Evolutionary conservation across 2,113 vertebrate genomes (phyloP).

Genomic region (Regulus satrapa): DNA sequence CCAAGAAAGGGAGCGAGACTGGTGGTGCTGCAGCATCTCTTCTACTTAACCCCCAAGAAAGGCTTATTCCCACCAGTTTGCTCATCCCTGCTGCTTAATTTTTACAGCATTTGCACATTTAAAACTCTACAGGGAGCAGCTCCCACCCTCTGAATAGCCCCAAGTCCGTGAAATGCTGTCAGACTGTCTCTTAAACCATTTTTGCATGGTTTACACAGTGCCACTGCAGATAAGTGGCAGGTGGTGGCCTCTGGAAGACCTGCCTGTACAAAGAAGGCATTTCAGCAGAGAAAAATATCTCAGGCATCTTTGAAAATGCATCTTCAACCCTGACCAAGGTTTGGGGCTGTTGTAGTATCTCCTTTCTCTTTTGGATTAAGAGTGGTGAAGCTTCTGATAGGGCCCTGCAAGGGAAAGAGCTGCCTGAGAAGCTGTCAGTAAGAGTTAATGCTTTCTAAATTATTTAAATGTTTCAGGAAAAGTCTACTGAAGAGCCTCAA

Average conservation of each 20-base stretch:
- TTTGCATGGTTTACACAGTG: not conserved
- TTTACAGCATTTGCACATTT: not conserved
- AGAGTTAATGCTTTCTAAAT: conserved; percentile 52
- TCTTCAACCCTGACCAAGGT: not conserved
- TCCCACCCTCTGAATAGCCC: not conserved
- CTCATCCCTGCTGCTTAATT: not conserved
- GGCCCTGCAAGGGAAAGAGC: not conserved
- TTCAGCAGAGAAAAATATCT: not conserved
- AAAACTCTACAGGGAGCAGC: not conserved
- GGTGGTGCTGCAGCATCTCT: not conserved
- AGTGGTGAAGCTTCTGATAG: not conserved
- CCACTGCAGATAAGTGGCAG: not conserved
- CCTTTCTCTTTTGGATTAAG: not conserved
- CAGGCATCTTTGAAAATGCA: not conserved
- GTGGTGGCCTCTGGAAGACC: not conserved
- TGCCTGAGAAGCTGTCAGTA: conserved; percentile 31
- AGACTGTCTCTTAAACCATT: not conserved
- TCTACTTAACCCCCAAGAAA: not conserved
- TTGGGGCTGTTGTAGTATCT: not conserved
- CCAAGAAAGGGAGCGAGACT: not conserved
- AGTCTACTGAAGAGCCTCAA: not conserved
- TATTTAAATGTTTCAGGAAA: conserved; percentile 39
- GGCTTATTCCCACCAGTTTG: not conserved
- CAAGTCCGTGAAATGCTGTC: not conserved
- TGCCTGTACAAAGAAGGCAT: not conserved